Percentiles rank a stretch among this genome's conserved stretches.
Evolutionary conservation across 2,888 invertebrate genomes (phyloP).

Genomic region (Drosophila robusta): DNA sequence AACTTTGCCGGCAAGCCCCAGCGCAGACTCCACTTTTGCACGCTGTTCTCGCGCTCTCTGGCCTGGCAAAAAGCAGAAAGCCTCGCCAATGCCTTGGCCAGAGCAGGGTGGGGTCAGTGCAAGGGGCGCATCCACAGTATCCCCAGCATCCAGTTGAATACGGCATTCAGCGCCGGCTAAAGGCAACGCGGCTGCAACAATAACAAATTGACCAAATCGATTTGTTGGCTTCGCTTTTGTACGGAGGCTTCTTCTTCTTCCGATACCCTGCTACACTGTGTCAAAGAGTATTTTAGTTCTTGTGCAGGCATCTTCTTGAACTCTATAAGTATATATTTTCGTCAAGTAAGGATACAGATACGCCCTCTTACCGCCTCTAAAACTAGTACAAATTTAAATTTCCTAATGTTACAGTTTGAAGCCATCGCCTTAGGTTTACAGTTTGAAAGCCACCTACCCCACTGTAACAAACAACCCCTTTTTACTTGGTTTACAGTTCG

Average conservation of each 20-base stretch:
- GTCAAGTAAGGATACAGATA: too few species aligned
- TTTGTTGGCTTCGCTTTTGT: slow-evolving; percentile 63
- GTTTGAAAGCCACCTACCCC: too few species aligned
- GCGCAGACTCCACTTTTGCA: slow-evolving; percentile 72
- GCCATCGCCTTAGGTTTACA: too few species aligned
- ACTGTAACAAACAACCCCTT: too few species aligned
- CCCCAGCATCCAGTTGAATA: slow-evolving; percentile 10
- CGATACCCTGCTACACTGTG: not conserved
- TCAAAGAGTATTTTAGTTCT: not conserved
- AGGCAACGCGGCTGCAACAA: slow-evolving; percentile 58
- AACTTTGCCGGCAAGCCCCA: slow-evolving; percentile 81
- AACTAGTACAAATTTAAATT: too few species aligned
- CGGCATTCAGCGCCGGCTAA: slow-evolving; percentile 28
- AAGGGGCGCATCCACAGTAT: slow-evolving; percentile 16
- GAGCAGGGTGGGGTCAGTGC: slow-evolving; percentile 26
- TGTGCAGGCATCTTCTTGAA: too few species aligned
- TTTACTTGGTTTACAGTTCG: too few species aligned
- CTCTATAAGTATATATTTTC: too few species aligned
- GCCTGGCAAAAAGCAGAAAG: slow-evolving; percentile 51
- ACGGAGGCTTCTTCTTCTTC: not conserved
- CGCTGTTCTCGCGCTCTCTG: slow-evolving; percentile 56
- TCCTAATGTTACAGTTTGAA: too few species aligned
- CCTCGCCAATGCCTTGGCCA: slow-evolving; percentile 2
- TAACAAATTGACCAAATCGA: slow-evolving; percentile 81
- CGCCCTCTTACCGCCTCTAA: too few species aligned